A percentile compares a stretch with the other conserved stretches of the same genome.
Evolutionary conservation across 2,113 vertebrate species (phyloP).

Genomic region (Meleagris gallopavo): DNA sequence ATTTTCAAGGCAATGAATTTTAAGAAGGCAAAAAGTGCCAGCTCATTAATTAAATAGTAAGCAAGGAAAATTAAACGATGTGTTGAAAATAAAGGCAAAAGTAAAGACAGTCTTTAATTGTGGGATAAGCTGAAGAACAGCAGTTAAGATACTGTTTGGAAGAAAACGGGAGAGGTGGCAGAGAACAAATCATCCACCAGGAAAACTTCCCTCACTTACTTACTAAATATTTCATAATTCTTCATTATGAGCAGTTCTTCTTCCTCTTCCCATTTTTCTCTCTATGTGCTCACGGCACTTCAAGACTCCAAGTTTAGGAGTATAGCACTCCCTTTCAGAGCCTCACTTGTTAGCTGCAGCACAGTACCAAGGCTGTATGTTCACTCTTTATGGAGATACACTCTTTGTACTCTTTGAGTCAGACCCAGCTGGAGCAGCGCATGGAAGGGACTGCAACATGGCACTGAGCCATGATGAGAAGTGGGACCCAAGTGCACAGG

Average conservation of each 20-base stretch:
- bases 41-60: slow-evolving; percentile 28
- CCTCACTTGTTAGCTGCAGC: background rate
- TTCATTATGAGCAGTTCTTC: background rate
- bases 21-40: background rate
- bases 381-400: background rate
- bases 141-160: slow-evolving; percentile 50
- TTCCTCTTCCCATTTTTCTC: background rate
- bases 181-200: slow-evolving; percentile 35
- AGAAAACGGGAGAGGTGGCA: background rate
- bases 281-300: background rate
- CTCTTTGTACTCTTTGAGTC: background rate
- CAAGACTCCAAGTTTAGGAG: background rate
- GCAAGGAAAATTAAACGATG: slow-evolving; percentile 47
- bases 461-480: background rate
- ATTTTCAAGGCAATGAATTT: background rate
- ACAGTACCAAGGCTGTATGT: background rate
- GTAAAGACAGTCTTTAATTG: slow-evolving; percentile 32
- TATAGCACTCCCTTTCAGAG: background rate
- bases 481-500: background rate
- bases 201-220: background rate
- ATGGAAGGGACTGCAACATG: background rate
- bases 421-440: background rate
- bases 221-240: slow-evolving; percentile 10
- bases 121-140: slow-evolving; percentile 19
- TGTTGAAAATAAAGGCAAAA: slow-evolving; percentile 18